Evolutionary conservation across 2,797 vertebrate genomes (phyloP).

Genomic region (Bryconaethiops microstoma): DNA sequence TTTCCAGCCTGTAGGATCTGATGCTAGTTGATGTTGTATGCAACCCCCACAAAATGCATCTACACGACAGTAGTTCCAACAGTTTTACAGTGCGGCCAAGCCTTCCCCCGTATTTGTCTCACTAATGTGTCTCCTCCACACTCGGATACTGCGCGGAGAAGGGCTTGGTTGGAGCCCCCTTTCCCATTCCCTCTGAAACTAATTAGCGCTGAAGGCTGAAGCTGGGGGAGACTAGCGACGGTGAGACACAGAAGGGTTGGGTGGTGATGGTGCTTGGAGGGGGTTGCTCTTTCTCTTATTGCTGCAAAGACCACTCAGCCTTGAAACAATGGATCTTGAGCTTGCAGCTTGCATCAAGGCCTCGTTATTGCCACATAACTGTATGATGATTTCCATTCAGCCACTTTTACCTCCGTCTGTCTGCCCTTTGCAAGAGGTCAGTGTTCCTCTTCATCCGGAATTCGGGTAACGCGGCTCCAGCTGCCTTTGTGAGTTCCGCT

Average conservation of each 20-base stretch:
- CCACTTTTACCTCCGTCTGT: slow-evolving; percentile 29
- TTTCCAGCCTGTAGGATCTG: slow-evolving; percentile 6
- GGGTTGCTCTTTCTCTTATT: slow-evolving; percentile 50
- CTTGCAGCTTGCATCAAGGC: slow-evolving; percentile 43
- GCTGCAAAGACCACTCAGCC: slow-evolving; percentile 53
- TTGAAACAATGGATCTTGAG: slow-evolving; percentile 52
- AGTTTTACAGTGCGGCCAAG: slow-evolving; percentile 59
- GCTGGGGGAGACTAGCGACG: slow-evolving; percentile 66
- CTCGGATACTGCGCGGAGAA: slow-evolving; percentile 66
- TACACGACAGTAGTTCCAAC: background rate
- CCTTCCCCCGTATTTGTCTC: slow-evolving; percentile 66
- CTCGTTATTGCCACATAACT: slow-evolving; percentile 48
- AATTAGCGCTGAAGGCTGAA: slow-evolving; percentile 85
- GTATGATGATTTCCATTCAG: slow-evolving; percentile 55
- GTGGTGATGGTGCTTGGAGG: slow-evolving; percentile 32
- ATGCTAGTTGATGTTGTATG: slow-evolving; percentile 15
- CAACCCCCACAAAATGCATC: slow-evolving; percentile 11
- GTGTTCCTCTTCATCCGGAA: background rate
- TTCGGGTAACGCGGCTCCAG: background rate
- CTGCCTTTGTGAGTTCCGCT: background rate
- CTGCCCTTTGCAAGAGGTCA: slow-evolving; percentile 26
- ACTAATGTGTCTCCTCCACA: slow-evolving; percentile 68
- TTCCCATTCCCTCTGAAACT: slow-evolving; percentile 87
- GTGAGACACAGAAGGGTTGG: slow-evolving; percentile 61
- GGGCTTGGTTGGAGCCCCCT: slow-evolving; percentile 67